phyloP scores from a whole-genome alignment of 30 jellyfish, hydroid and myxozoan genomes.

The Haliclystus octoradiatus region DNA sequence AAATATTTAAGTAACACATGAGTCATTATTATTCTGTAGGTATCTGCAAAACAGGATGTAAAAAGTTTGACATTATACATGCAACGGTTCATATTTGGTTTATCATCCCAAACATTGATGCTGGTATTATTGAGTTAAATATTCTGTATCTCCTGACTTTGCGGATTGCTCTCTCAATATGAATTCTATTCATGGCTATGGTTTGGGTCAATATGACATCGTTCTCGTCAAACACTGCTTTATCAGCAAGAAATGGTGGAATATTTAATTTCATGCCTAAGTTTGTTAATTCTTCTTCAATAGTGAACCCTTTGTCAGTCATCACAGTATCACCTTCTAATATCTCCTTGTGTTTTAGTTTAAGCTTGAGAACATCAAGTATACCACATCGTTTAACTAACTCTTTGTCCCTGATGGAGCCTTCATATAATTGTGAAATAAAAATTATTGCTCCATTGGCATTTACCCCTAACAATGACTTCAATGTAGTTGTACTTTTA shows the following conservation, averaged over 20 bases:
- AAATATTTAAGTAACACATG: too few species aligned
- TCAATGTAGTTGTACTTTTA: neutral
- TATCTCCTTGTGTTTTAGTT: too few species aligned
- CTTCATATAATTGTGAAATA: neutral
- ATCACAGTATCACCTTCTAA: neutral
- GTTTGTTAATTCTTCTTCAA: neutral
- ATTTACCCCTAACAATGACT: neutral
- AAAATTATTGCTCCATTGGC: neutral
- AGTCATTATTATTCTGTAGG: too few species aligned
- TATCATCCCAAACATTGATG: too few species aligned
- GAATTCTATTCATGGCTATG: neutral
- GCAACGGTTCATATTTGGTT: too few species aligned
- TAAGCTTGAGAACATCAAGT: neutral
- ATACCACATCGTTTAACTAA: neutral
- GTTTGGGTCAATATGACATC: neutral
- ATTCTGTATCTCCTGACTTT: constrained; percentile 6
- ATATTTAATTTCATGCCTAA: neutral
- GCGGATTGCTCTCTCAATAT: constrained; percentile 19
- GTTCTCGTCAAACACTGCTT: neutral
- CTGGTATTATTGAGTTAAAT: constrained; percentile 11
- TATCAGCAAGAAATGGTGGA: neutral
- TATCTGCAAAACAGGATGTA: too few species aligned
- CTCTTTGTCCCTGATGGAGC: neutral
- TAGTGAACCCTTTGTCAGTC: neutral
- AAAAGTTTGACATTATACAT: too few species aligned